Percentiles rank a stretch among this genome's conserved stretches.
These are phyloP conservation scores for Phoenicopterus ruber DNA, from an alignment of 2,113 vertebrate genomes.

Conservation along the genomic window DNA sequence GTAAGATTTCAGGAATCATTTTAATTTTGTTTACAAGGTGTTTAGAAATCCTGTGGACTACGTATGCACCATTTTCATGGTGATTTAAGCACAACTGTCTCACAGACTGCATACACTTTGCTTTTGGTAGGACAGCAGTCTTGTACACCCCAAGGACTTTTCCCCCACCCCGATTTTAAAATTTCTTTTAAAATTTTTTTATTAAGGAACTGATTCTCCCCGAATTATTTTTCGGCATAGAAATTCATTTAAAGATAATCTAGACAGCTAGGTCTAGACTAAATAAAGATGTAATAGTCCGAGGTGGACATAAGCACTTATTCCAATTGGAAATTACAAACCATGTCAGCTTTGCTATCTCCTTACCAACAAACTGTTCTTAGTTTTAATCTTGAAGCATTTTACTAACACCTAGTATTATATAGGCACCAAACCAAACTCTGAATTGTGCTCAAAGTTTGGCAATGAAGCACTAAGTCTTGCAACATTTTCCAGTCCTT, in stretches of 20 bases:
- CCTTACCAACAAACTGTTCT: not conserved
- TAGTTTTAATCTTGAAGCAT: not conserved
- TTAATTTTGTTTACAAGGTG: not conserved
- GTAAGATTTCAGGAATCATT: not conserved
- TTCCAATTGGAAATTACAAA: not conserved
- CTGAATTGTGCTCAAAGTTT: not conserved
- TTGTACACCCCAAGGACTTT: not conserved
- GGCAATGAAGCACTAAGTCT: not conserved
- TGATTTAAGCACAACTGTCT: not conserved
- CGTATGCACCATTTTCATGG: fast-evolving
- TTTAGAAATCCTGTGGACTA: not conserved
- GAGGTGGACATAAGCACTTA: not conserved
- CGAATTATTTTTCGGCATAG: not conserved
- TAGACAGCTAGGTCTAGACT: not conserved
- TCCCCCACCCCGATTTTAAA: not conserved
- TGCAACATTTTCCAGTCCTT: not conserved
- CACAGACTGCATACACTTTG: not conserved
- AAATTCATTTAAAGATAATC: not conserved
- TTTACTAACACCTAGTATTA: not conserved
- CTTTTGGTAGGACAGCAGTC: not conserved
- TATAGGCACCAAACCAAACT: not conserved
- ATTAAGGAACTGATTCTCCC: not conserved
- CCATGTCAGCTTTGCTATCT: not conserved
- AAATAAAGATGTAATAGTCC: not conserved
- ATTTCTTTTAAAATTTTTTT: not conserved